These are phyloP conservation scores for Pterocles gutturalis DNA, from an alignment of 2,113 vertebrate species.

Conservation along the genomic window DNA sequence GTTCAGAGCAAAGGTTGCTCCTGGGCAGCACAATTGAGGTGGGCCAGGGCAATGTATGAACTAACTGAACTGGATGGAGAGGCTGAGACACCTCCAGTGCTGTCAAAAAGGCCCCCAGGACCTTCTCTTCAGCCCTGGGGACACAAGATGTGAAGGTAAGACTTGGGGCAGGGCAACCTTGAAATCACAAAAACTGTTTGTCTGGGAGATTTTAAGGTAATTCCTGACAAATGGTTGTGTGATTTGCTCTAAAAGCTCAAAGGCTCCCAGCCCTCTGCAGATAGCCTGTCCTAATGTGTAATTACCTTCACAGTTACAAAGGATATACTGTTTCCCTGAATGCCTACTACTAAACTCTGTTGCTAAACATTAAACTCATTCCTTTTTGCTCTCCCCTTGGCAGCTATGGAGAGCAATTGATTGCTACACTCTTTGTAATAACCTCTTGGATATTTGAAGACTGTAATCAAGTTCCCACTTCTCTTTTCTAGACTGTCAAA, in stretches of 20 bases:
- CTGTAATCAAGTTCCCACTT: neutral
- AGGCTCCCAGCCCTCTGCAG: neutral
- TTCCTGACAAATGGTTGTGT: neutral
- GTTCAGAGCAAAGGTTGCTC: neutral
- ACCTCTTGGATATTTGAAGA: neutral
- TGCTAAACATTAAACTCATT: neutral
- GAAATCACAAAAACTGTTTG: neutral
- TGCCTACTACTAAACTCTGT: neutral
- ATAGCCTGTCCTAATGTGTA: neutral
- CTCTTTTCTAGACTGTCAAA: neutral
- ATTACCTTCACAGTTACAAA: neutral
- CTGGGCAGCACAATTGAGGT: neutral
- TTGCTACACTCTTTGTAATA: neutral
- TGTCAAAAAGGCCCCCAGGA: neutral
- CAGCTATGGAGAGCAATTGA: neutral
- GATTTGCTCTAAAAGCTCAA: neutral
- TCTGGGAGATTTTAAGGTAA: neutral
- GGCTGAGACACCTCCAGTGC: neutral
- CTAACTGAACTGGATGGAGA: neutral
- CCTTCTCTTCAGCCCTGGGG: neutral
- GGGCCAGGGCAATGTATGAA: neutral
- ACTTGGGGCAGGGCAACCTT: neutral
- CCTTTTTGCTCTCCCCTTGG: neutral
- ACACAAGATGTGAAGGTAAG: neutral
- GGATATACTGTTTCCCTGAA: accelerated